Conservation (phyloP, 53 echinoderm and acorn worm species). For the Temnopleurus reevesii region DNA sequence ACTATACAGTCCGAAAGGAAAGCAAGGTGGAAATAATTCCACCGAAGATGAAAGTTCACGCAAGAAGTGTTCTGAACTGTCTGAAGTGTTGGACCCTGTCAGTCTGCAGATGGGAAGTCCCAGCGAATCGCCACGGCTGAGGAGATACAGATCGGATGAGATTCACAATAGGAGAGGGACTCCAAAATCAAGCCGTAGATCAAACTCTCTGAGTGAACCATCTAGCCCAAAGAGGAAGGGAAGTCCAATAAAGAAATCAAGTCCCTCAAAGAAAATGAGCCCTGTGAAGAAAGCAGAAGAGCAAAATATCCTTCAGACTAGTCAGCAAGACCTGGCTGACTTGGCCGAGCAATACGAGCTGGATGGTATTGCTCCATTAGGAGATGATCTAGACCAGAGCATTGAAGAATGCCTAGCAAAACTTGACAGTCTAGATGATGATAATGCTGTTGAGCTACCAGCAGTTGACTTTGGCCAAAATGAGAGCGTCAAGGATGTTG, state of each 20-base stretch:
- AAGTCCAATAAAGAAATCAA: background rate
- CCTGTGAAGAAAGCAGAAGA: constrained; percentile 10
- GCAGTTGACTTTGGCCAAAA: constrained; percentile 27
- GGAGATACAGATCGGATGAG: constrained; percentile 68
- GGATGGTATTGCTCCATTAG: constrained; percentile 86
- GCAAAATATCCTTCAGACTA: constrained; percentile 52
- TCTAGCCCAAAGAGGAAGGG: background rate
- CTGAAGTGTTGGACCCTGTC: background rate
- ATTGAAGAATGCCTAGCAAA: constrained; percentile 54
- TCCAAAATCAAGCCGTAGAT: constrained; percentile 33
- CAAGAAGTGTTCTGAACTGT: background rate
- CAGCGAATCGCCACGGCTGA: constrained; percentile 52
- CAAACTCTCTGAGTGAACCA: constrained; percentile 15
- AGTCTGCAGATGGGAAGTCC: background rate
- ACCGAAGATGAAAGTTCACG: background rate
- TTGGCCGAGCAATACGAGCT: constrained; percentile 81
- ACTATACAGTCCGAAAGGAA: constrained; percentile 59
- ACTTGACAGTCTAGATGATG: background rate
- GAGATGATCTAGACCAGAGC: constrained; percentile 67
- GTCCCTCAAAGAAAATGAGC: background rate
- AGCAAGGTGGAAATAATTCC: background rate
- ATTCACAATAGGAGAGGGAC: constrained; percentile 24
- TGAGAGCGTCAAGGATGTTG: background rate
- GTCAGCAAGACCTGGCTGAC: constrained; percentile 74
- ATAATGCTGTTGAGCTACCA: background rate